These are phyloP conservation scores for Drosophila sp. DNA, from an alignment of 1,140 invertebrate species.

Conservation along the genomic window DNA sequence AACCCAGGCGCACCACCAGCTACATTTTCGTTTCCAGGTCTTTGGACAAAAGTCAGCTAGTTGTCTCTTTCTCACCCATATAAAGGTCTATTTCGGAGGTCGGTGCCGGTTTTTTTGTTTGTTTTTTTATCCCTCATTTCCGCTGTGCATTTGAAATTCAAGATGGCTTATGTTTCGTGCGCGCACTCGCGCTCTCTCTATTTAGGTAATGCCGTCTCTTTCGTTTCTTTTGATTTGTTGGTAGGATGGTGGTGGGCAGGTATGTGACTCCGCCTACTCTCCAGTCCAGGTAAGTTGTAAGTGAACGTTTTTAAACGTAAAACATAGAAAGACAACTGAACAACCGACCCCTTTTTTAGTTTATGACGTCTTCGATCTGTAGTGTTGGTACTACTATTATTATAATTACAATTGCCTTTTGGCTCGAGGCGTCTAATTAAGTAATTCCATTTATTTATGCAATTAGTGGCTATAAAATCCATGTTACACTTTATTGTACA, in stretches of 20 bases:
- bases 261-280: slow-evolving; percentile 52
- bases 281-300: slow-evolving; percentile 44
- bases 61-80: slow-evolving; percentile 46
- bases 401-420: slow-evolving; percentile 74
- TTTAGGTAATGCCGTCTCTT: slow-evolving; percentile 12
- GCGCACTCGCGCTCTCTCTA: slow-evolving; percentile 10
- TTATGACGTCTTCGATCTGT: slow-evolving; percentile 71
- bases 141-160: slow-evolving; percentile 69
- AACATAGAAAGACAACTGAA: background rate
- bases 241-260: slow-evolving; percentile 44
- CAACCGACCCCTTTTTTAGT: slow-evolving; percentile 51
- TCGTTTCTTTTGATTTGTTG: slow-evolving; percentile 7
- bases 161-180: slow-evolving; percentile 62
- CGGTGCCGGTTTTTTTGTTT: background rate
- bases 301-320: slow-evolving; percentile 22
- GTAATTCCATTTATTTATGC: slow-evolving; percentile 73
- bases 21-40: background rate
- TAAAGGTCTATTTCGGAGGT: background rate
- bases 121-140: slow-evolving; percentile 68
- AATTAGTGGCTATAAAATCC: slow-evolving; percentile 71
- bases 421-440: slow-evolving; percentile 64
- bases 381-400: slow-evolving; percentile 54
- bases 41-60: slow-evolving; percentile 6
- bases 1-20: slow-evolving; percentile 28
- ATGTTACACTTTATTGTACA: slow-evolving; percentile 14